Evolutionary conservation across 2,888 invertebrate species (phyloP).

Genomic region (Acanthosepion lycidas): DNA sequence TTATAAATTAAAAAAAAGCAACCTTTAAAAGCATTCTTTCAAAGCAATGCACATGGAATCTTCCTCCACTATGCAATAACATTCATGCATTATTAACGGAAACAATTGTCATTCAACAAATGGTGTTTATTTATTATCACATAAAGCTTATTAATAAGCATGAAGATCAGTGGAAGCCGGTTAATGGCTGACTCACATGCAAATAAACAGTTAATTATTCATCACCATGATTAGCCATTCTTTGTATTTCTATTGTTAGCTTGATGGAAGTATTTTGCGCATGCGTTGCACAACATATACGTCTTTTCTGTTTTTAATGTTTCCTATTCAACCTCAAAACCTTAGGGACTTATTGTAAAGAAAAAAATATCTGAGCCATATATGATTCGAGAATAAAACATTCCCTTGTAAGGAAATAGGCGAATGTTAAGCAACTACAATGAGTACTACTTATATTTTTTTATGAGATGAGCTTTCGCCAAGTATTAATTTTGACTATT

Average conservation of each 20-base stretch:
- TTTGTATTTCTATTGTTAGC: background rate
- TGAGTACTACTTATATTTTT: no score
- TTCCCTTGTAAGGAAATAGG: no score
- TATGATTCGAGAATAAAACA: no score
- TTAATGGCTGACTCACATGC: background rate
- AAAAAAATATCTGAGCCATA: background rate
- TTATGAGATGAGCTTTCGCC: no score
- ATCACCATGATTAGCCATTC: background rate
- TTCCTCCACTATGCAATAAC: background rate
- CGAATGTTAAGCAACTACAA: no score
- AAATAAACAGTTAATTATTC: background rate
- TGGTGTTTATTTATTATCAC: background rate
- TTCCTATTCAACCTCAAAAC: background rate
- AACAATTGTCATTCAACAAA: background rate
- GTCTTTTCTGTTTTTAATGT: background rate
- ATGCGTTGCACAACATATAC: background rate
- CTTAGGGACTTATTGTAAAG: background rate
- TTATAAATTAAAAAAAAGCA: background rate
- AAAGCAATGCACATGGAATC: background rate
- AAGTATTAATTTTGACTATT: no score
- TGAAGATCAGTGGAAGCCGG: background rate
- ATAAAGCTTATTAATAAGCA: background rate
- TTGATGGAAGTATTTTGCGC: background rate
- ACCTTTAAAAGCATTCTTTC: background rate
- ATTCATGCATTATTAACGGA: background rate